Percentiles rank a stretch among this genome's conserved stretches.
Evolutionary conservation across 2,888 invertebrate genomes (phyloP).

Genomic region (Nomada lathburiana): DNA sequence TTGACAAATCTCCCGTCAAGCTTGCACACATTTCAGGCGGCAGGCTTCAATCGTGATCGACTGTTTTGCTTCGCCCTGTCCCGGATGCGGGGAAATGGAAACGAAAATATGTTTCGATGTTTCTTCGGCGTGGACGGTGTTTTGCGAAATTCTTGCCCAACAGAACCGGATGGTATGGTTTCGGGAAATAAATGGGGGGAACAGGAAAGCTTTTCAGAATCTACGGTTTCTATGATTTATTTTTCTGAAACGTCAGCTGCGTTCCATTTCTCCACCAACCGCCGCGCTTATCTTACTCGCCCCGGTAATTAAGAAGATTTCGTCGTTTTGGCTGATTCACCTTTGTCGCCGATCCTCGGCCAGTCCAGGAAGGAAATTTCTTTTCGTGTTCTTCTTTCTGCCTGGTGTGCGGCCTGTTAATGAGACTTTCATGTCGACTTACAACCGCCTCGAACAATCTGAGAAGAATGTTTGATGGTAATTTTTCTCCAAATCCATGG

Average conservation of each 20-base stretch:
- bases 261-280: slow-evolving; percentile 4
- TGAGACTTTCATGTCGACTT: neutral
- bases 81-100: neutral
- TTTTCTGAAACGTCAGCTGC: neutral
- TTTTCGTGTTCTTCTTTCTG: neutral
- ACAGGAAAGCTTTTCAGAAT: too few species aligned
- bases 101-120: neutral
- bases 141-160: neutral
- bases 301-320: slow-evolving; percentile 52
- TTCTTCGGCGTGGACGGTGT: neutral
- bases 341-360: neutral
- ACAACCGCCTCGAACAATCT: too few species aligned
- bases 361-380: slow-evolving; percentile 2
- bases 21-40: slow-evolving; percentile 2
- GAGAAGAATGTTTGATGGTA: too few species aligned
- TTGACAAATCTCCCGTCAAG: slow-evolving; percentile 29
- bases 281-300: slow-evolving; percentile 30
- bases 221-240: slow-evolving; percentile 5
- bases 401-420: neutral
- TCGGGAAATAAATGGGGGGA: too few species aligned
- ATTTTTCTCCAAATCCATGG: too few species aligned
- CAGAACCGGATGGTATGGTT: neutral
- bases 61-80: neutral
- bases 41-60: neutral
- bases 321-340: slow-evolving; percentile 39